phyloP scores from a whole-genome alignment of 2,797 vertebrate genomes.

The Cottoperca gobio region DNA sequence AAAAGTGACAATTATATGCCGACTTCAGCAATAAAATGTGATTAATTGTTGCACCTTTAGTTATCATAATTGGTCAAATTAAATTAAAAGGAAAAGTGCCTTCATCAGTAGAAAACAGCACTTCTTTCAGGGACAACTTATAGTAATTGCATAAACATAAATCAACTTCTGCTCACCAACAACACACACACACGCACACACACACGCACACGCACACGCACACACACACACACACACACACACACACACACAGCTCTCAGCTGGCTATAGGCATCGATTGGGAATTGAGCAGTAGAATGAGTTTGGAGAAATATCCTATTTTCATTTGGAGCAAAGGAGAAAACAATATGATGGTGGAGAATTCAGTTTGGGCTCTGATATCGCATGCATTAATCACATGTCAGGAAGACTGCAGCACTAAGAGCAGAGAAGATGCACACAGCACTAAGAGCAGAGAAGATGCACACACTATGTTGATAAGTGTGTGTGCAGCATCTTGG shows the following conservation, averaged over 20 bases:
- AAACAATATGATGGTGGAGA: slow-evolving; percentile 69
- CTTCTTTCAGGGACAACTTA: slow-evolving; percentile 66
- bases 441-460: neutral
- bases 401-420: slow-evolving; percentile 45
- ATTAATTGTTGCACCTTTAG: slow-evolving; percentile 79
- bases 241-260: slow-evolving; percentile 1
- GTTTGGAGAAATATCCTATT: slow-evolving; percentile 72
- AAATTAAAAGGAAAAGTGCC: slow-evolving; percentile 77
- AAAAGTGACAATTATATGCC: slow-evolving; percentile 71
- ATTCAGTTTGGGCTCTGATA: slow-evolving; percentile 58
- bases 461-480: slow-evolving; percentile 14
- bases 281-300: slow-evolving; percentile 54
- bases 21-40: slow-evolving; percentile 76
- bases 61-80: slow-evolving; percentile 73
- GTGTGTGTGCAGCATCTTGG: slow-evolving; percentile 22
- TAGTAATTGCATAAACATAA: slow-evolving; percentile 76
- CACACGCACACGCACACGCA: slow-evolving; percentile 3
- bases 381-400: slow-evolving; percentile 73
- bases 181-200: no score
- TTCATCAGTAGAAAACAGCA: slow-evolving; percentile 72
- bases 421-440: slow-evolving; percentile 22
- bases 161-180: slow-evolving; percentile 61
- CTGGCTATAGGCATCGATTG: slow-evolving; percentile 62
- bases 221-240: neutral
- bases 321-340: slow-evolving; percentile 68